phyloP scores from a whole-genome alignment of 2,113 vertebrate species.

The Rhynchomys soricoides region DNA sequence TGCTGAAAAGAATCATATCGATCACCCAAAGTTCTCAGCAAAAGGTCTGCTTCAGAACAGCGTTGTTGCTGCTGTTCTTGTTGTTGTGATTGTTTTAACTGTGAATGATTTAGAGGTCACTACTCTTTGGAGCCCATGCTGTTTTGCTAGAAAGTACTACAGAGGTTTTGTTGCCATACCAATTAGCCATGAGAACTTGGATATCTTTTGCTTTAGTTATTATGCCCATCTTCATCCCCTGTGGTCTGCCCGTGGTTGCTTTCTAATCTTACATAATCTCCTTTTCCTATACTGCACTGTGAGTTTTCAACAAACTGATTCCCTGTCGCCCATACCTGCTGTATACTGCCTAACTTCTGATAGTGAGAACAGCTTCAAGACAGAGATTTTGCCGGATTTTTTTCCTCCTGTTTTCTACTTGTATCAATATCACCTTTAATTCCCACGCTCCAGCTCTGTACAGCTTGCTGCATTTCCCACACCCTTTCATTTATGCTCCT shows the following conservation, averaged over 20 bases:
- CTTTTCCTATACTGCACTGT: neutral
- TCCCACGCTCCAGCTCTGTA: neutral
- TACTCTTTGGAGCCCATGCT: neutral
- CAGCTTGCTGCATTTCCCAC: neutral
- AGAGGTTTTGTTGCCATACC: neutral
- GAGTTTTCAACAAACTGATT: neutral
- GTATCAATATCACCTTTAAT: neutral
- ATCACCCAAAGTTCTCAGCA: neutral
- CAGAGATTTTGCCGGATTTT: neutral
- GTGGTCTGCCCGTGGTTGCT: neutral
- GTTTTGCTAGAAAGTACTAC: neutral
- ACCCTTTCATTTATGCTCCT: neutral
- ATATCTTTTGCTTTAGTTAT: neutral
- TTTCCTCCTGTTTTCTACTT: neutral
- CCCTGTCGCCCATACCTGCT: neutral
- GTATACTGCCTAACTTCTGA: constrained; percentile 6
- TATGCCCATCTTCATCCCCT: neutral
- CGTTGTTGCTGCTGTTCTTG: neutral
- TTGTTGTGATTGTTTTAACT: constrained; percentile 19
- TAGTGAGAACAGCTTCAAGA: neutral
- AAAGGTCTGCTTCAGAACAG: neutral
- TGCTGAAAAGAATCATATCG: neutral
- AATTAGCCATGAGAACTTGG: neutral
- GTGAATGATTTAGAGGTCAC: neutral
- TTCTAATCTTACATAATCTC: neutral